Percentiles rank a stretch among this genome's conserved stretches.
These are phyloP conservation scores for Proteles cristata DNA, from an alignment of 2,113 vertebrate species.

Conservation along the genomic window DNA sequence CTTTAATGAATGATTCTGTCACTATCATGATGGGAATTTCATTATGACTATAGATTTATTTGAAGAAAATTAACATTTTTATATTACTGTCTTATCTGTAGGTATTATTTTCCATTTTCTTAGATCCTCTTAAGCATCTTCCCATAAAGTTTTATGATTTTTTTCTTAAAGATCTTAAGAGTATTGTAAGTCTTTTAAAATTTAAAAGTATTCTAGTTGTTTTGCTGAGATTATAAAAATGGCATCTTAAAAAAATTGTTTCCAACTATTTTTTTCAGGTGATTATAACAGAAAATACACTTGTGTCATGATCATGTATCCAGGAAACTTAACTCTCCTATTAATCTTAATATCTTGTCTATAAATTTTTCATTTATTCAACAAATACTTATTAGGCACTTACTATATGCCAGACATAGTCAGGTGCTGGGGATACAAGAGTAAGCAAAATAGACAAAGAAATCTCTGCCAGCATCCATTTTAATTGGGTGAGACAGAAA, in stretches of 20 bases:
- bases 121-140: conserved; percentile 7
- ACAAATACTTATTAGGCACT: background rate
- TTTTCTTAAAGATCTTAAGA: background rate
- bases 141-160: background rate
- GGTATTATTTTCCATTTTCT: background rate
- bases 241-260: background rate
- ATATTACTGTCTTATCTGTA: background rate
- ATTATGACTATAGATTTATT: background rate
- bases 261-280: background rate
- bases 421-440: background rate
- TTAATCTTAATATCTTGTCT: background rate
- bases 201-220: background rate
- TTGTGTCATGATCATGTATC: background rate
- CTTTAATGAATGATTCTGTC: conserved; percentile 19
- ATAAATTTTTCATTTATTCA: background rate
- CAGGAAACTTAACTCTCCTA: background rate
- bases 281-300: background rate
- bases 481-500: background rate
- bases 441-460: background rate
- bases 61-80: background rate
- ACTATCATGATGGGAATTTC: background rate
- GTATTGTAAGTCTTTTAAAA: background rate
- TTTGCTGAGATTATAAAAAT: background rate
- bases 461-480: background rate
- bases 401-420: background rate